Evolutionary conservation across 1,140 invertebrate species (phyloP), one percentile per base, ranked within the genome.

Genomic region (Scaptodrosophila lebanonensis): DNA sequence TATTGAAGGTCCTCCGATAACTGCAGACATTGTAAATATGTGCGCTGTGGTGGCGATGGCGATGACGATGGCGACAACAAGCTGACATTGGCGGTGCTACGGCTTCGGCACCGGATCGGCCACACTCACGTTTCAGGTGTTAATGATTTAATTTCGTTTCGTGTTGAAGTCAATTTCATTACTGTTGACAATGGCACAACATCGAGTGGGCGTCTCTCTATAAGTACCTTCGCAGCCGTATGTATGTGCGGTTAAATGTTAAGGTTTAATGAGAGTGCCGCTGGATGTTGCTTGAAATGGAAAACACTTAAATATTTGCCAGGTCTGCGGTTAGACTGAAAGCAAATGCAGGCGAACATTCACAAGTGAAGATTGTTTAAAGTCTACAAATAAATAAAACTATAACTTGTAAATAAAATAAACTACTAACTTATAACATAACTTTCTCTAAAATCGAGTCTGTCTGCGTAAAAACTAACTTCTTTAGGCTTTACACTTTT

Each of bases 131-230:
- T 66, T 75, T 66, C 70, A 75, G 70, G 70, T 75, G 70, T 75
- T 75, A 75, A 75, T 75, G 71, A 75, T 75, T 76, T 75, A 76
- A 75, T 75, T 75, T 75, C 53, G 63, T 75, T 75, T 69, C 71
- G 54, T 66, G 71, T 76, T 61, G 60, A 76, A 67, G 70, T 76
- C 76, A 75, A 75, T 75, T 75, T 75, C 70, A 75, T 75, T 75
- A 75, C 71, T 64, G 71, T 69, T 70, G 70, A 76, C 73, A 75
- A 75, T 76, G 66, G 60, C 39, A 42, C 43, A 69, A 52, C 60
- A 49, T 8, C 8, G 44, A 20, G 43, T 30, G 13, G 22, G 22
- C 22, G 22, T 25, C 8, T 25, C 3, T 25, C 22, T 25, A 25
- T 25, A 25, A 25, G 22, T 25, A 25, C 8, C 8, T 22, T 30